A percentile compares a stretch with the other conserved stretches of the same genome.
These are phyloP conservation scores for Diplolepis rosae DNA, from an alignment of 2,888 invertebrate genomes.

Conservation along the genomic window DNA sequence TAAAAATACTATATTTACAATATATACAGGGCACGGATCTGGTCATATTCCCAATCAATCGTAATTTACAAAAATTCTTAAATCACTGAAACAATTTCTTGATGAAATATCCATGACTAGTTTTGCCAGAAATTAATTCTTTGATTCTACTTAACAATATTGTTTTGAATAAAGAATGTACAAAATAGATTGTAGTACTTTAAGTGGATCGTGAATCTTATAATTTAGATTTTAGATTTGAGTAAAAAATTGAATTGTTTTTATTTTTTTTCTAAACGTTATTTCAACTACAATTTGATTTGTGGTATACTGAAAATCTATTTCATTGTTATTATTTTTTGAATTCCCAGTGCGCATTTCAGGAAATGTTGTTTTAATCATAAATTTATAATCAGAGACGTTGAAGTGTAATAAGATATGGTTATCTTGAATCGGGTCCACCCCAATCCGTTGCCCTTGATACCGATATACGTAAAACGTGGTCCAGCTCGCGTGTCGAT, in stretches of 20 bases:
- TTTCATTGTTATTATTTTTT: not conserved
- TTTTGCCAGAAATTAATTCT: not conserved
- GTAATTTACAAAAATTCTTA: not conserved
- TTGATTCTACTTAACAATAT: not conserved
- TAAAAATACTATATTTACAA: not conserved
- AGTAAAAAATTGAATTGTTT: not conserved
- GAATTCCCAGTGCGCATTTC: not conserved
- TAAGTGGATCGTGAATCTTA: no score
- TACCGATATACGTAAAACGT: slow-evolving; percentile 72
- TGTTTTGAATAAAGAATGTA: not conserved
- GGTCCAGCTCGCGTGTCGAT: slow-evolving; percentile 62
- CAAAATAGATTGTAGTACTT: no score
- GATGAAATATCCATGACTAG: not conserved
- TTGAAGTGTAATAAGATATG: not conserved
- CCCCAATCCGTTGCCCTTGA: slow-evolving; percentile 21
- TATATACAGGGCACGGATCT: not conserved
- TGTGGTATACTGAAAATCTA: no score
- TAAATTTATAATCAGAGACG: not conserved
- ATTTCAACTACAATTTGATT: not conserved
- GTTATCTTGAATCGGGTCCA: slow-evolving; percentile 4
- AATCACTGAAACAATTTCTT: not conserved
- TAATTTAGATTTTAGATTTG: not conserved
- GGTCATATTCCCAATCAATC: not conserved
- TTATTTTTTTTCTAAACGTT: not conserved
- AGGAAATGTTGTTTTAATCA: not conserved